Percentiles rank a stretch among this genome's conserved stretches.
These are phyloP conservation scores for Agriopis marginaria DNA, from an alignment of 2,888 invertebrate genomes.

Conservation along the genomic window DNA sequence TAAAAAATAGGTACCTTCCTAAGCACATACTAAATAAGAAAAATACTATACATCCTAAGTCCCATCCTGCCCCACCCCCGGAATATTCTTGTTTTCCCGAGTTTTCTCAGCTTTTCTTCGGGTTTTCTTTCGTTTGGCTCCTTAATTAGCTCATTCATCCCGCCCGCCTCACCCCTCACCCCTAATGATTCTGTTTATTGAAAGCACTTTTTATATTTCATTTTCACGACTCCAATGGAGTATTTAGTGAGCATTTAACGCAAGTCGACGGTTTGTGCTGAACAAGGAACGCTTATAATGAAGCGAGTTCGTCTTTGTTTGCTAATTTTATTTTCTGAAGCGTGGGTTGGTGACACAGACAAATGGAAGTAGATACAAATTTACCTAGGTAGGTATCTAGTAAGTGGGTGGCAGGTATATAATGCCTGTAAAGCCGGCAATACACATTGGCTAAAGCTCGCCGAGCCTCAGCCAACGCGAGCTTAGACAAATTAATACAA, in stretches of 20 bases:
- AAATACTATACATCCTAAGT: slow-evolving; percentile 41
- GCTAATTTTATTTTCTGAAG: slow-evolving; percentile 24
- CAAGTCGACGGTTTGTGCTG: slow-evolving; percentile 35
- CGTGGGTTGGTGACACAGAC: not conserved
- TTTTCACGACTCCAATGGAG: slow-evolving; percentile 71
- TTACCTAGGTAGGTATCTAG: not conserved
- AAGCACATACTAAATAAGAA: not conserved
- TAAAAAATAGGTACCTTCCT: too few relatives aligned
- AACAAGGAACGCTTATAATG: slow-evolving; percentile 29
- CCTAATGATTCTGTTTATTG: slow-evolving; percentile 83
- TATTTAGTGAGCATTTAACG: slow-evolving; percentile 72
- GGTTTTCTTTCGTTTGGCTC: slow-evolving; percentile 82
- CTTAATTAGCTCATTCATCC: slow-evolving; percentile 85
- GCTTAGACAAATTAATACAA: too few relatives aligned
- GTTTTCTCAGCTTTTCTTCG: slow-evolving; percentile 84
- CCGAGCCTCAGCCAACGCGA: too few relatives aligned
- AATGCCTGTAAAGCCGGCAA: too few relatives aligned
- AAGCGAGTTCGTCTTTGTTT: slow-evolving; percentile 27
- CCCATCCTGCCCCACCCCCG: slow-evolving; percentile 60
- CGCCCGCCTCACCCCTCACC: slow-evolving; percentile 56
- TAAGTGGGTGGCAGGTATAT: too few relatives aligned
- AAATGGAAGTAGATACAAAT: not conserved
- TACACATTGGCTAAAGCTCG: too few relatives aligned
- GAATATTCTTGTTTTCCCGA: slow-evolving; percentile 85
- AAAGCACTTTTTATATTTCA: slow-evolving; percentile 81